A percentile compares a stretch with the other conserved stretches of the same genome.
These are phyloP conservation scores for Uria aalge DNA, from an alignment of 2,113 vertebrate genomes.

Conservation along the genomic window DNA sequence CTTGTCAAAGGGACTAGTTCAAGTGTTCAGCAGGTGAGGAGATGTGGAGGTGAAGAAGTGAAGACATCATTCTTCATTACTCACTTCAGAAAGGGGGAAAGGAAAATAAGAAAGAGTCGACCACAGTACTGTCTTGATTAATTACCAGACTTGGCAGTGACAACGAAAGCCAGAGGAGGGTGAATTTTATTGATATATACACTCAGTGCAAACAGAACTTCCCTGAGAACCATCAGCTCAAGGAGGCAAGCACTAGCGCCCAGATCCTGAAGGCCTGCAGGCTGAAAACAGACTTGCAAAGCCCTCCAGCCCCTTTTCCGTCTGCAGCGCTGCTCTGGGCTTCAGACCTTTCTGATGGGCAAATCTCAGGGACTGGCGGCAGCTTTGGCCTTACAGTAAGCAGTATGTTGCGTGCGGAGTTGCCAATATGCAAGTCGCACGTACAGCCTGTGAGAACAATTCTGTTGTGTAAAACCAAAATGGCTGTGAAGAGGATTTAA, in stretches of 20 bases:
- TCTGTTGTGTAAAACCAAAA: background rate
- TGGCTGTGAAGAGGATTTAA: background rate
- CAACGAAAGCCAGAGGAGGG: slow-evolving; percentile 19
- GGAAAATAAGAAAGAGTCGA: slow-evolving; percentile 28
- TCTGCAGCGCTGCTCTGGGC: background rate
- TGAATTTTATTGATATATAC: slow-evolving; percentile 5
- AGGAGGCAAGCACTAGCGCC: background rate
- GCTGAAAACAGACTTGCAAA: slow-evolving; percentile 30
- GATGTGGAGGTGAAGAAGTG: slow-evolving; percentile 49
- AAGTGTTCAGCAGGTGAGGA: slow-evolving; percentile 30
- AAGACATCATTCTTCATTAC: slow-evolving; percentile 71
- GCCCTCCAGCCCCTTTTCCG: background rate
- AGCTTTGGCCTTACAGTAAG: background rate
- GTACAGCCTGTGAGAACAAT: background rate
- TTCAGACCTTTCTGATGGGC: background rate
- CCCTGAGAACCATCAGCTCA: slow-evolving; percentile 35
- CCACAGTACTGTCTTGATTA: slow-evolving; percentile 66
- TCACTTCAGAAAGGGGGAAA: slow-evolving; percentile 48
- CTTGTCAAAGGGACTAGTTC: slow-evolving; percentile 48
- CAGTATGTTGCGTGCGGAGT: background rate
- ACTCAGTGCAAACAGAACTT: background rate
- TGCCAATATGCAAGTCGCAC: fast-evolving
- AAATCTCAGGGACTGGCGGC: background rate
- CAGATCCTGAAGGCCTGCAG: background rate
- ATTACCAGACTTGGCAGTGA: slow-evolving; percentile 64